phyloP scores from a whole-genome alignment of 2,888 invertebrate species.

The Phasia obesa region DNA sequence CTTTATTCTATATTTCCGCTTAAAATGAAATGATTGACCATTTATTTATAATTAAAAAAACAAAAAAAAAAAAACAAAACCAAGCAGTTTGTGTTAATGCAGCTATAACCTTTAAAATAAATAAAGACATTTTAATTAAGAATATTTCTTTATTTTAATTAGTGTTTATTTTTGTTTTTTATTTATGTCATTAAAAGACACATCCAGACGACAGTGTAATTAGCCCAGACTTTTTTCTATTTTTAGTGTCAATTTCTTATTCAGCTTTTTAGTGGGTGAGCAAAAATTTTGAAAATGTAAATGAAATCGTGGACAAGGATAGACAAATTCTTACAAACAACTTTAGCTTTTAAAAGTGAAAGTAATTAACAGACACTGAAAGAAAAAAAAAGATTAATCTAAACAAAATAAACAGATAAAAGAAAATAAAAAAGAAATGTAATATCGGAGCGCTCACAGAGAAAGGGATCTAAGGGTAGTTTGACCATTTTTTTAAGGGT shows the following conservation, averaged over 20 bases:
- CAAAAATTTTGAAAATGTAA: neutral
- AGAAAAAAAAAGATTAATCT: no score
- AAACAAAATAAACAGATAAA: no score
- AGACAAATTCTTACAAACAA: neutral
- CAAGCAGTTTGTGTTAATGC: constrained; percentile 28
- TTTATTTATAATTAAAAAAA: constrained; percentile 12
- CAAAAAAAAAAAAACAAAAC: neutral
- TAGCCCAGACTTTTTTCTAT: constrained; percentile 35
- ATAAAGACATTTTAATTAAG: constrained; percentile 19
- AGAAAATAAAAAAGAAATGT: no score
- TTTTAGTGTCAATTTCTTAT: constrained; percentile 41
- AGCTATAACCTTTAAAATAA: constrained; percentile 15
- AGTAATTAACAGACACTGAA: no score
- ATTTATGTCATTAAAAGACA: constrained; percentile 17
- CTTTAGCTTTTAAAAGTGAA: no score
- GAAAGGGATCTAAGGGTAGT: no score
- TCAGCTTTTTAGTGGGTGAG: neutral
- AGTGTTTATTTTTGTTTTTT: constrained; percentile 9
- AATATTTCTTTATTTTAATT: constrained; percentile 17
- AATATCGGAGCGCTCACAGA: no score
- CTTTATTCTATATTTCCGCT: constrained; percentile 27
- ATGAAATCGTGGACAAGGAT: neutral
- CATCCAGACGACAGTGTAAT: constrained; percentile 54
- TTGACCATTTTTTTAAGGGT: no score
- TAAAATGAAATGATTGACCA: constrained; percentile 15